phyloP scores from a whole-genome alignment of 1,140 invertebrate genomes.

The Dryas iulia region DNA sequence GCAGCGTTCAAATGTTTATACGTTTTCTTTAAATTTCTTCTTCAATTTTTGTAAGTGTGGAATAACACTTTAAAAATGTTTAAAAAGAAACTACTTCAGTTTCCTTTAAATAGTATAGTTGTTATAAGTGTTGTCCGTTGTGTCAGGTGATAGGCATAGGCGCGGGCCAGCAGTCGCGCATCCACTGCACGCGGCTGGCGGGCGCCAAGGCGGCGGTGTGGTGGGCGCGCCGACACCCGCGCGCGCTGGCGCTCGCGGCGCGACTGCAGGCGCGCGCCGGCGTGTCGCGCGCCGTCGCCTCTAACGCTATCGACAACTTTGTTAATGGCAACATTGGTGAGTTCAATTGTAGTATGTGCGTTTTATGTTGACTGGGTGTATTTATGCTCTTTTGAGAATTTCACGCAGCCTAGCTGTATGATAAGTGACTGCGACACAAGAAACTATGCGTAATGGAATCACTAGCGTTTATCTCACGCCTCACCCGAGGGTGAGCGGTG shows the following conservation, averaged over 20 bases:
- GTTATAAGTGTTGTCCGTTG: neutral
- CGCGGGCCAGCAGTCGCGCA: conserved; percentile 98
- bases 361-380: neutral
- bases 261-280: conserved; percentile 94
- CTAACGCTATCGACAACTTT: conserved; percentile 98
- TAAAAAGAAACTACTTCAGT: too few species aligned
- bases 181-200: conserved; percentile 98
- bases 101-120: too few species aligned
- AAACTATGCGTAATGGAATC: too few species aligned
- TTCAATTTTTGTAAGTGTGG: too few species aligned
- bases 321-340: conserved; percentile 94
- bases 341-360: conserved; percentile 21
- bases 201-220: conserved; percentile 99
- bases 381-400: too few species aligned
- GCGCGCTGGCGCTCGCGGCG: conserved; percentile 86
- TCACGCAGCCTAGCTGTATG: too few species aligned
- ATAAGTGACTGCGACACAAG: too few species aligned
- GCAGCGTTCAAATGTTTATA: too few species aligned
- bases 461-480: too few species aligned
- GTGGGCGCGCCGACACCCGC: conserved; percentile 97
- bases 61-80: too few species aligned
- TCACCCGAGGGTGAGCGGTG: too few species aligned
- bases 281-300: conserved; percentile 94
- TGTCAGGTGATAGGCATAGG: conserved; percentile 96
- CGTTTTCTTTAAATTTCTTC: too few species aligned